Base-by-base conservation (phyloP, 2,888 invertebrate species). In the Pycnomerus fuliginosus region DNA sequence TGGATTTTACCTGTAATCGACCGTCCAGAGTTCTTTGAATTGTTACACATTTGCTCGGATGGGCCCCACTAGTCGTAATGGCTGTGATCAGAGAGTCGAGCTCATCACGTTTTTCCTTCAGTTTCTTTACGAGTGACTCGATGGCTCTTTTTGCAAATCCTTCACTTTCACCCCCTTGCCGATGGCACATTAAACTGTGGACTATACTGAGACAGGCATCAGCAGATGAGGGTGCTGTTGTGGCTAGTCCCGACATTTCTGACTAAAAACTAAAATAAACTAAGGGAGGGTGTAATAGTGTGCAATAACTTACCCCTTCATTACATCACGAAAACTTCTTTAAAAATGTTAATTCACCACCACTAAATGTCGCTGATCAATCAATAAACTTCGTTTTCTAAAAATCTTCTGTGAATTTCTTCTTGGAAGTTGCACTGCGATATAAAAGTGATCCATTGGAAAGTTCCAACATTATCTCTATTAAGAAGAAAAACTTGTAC, bases 161-260 rank as follows among this genome's bases (percentile, higher is more conserved):
- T 74, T 99, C 99, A 62, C 91, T 92, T 74, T 99, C 99, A 15
- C 98, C 98, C 48, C 98, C 98, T 74, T 95, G 91, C 44, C 98
- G 80, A 75, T 99, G 98, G 74, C 98, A 99, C 95, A 99, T 96
- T 44, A 99, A 78, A 55, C 94, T 96, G 74, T 99, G 98, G 12
- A 99, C 98, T 66, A 99, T 98, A 75, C 95, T 96, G 35, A 97
- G 80, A 73, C 98, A 99, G 49, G 98, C 98, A 77, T 99, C 99
- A 2, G 96, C 95, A 52, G 95, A 96, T 16, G 96, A 96, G 20
- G 94, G 94, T 20, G 92, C 91, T 69, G 83, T 84, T 41, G 87
- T 84, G 29, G 80, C 78, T 65, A 83, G 81, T 66, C 80, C 80
- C 55, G 81, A 80, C 83, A 84, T 83, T 64, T 82, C 81, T 60